phyloP scores from a whole-genome alignment of 1,140 invertebrate genomes.

The Coenobita brevimanus region DNA sequence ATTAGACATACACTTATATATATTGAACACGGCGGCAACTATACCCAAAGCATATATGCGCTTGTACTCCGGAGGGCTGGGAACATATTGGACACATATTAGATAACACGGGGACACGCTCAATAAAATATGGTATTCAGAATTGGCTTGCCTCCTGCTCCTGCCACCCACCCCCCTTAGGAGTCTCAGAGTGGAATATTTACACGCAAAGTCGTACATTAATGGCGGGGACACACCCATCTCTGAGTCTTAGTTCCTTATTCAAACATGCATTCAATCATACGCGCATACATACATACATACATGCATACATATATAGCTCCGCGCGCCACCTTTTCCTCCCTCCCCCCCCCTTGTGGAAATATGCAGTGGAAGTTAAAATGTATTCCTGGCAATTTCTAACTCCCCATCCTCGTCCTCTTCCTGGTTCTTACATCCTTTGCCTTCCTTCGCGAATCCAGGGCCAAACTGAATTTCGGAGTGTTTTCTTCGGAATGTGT shows the following conservation, averaged over 20 bases:
- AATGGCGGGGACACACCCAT: background rate
- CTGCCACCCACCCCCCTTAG: too few species aligned
- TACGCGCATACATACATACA: background rate
- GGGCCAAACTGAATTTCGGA: too few species aligned
- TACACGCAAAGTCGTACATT: conserved; percentile 2
- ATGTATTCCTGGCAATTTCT: too few species aligned
- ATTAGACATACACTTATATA: conserved; percentile 54
- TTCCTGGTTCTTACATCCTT: too few species aligned
- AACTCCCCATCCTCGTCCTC: too few species aligned
- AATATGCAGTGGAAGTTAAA: too few species aligned
- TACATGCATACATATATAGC: background rate
- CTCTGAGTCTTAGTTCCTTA: background rate
- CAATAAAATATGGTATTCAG: conserved; percentile 49
- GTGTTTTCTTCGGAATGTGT: too few species aligned
- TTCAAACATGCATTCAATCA: conserved; percentile 6
- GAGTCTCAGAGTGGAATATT: conserved; percentile 19
- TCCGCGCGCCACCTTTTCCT: background rate
- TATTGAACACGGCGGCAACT: conserved; percentile 30
- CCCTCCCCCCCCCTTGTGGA: conserved; percentile 4
- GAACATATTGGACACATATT: conserved; percentile 44
- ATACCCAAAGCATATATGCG: conserved; percentile 36
- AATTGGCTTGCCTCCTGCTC: conserved; percentile 16
- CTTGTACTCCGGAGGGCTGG: conserved; percentile 30
- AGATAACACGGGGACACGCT: conserved; percentile 42
- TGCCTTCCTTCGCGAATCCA: too few species aligned